Base-by-base conservation (phyloP, 2,797 vertebrate species). In the Chiloscyllium punctatum region DNA sequence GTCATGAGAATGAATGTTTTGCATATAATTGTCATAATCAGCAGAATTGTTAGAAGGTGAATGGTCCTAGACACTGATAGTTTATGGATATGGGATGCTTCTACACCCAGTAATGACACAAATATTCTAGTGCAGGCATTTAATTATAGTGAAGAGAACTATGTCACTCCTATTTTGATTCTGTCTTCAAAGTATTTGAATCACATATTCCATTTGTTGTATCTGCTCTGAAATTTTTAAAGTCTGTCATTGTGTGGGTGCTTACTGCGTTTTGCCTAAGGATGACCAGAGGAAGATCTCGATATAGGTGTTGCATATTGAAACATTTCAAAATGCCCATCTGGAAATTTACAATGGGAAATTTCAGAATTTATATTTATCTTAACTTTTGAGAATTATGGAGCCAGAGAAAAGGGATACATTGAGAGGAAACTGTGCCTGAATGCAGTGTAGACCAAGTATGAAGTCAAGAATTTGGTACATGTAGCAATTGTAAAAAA, bases 11-110 rank as follows among this genome's bases (percentile, higher is more conserved):
- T 84, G 37, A 84, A 84, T 42, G 30, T n/a, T n/a, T n/a, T 62
- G 27, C 88, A 91, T 91, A 68, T 66, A 91, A 66, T 68, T 66
- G 88, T 91, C 88, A 91, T 91, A 91, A 91, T 66, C 88, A 62
- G 82, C 42, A n/a, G 33, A 91, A 91, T 90, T 66, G 88, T 7
- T 16, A 62, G 33, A 18, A 91, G 33, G 57, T 66, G 33, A 62
- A 91, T 91, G 16, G 33, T n/a, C 33, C 87, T 33, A 57, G 53
- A 62, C 87, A 90, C 13, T 90, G 88, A 91, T n/a, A 91, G 66
- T 37, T 91, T n/a, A 91, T 66, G 88, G 57, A 37, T 48, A 8
- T 91, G 51, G 27, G 30, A 62, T 62, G 87, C 8, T 94, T 69
- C 91, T 68, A 33, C 18, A 37, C 37, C 23, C 42, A 94, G 21